Evolutionary conservation across 2,113 vertebrate species (phyloP), one percentile per base, ranked within the genome.

Genomic region (Etheostoma cragini): DNA sequence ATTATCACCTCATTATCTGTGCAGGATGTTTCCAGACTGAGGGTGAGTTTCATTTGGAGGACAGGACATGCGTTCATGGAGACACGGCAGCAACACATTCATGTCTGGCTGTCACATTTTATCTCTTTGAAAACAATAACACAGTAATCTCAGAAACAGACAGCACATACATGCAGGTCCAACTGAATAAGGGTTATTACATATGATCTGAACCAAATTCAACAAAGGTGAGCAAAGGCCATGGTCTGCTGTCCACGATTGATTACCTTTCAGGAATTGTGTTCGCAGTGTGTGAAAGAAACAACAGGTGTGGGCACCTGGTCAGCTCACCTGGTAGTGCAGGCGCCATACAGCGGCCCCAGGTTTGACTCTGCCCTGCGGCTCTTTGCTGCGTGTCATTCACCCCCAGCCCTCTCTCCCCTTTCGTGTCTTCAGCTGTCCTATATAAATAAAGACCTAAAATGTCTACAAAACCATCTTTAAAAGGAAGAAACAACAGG

Each of bases 111-210:
- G 72, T 80, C 74, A 19, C 79, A 70, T 53, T 73, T 67, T 81
- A 88, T 89, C 86, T 75, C 74, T 76, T 19, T 64, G 61, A 86
- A 89, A 91, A 93, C 90, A 92, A 82, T 24, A 84, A 80, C 79
- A 88, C 38, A 21, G 16, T 42, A 72, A 81, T 86, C 83, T 78
- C 33, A 50, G 53, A 45, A 54, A 47, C 72, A 66, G 42, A 68
- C 50, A 19, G 30, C 81, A 89, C 80, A 80, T 85, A 78, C 45
- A 57, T 17, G 70, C 58, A 58, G 46, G 16, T 54, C 1, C 4
- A 2, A 0, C 45, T 54, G n/a, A 63, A 52, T 30, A 10, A 67
- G 3, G 61, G 47, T 17, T 24, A 11, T 71, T 26, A 30, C 16
- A 42, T 57, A 61, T 13, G 19, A 64, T 49, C 33, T 52, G 46